Conservation (phyloP, 2,113 vertebrate genomes). For the Todiramphus chloris region DNA sequence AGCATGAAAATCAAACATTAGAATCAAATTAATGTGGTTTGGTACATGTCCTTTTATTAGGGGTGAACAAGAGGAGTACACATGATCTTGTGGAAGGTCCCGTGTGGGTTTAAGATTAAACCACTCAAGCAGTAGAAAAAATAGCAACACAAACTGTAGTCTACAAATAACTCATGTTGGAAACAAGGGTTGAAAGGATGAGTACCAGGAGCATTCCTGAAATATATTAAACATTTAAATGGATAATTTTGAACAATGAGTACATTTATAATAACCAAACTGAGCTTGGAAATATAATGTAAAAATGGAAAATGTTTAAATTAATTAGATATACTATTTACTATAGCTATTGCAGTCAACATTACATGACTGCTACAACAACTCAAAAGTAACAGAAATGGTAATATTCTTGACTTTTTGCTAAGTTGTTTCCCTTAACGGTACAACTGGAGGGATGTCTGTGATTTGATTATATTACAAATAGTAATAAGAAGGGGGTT, state of each 20-base stretch:
- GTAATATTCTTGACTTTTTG: not conserved
- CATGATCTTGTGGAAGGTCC: not conserved
- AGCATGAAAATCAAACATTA: not conserved
- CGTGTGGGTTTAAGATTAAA: not conserved
- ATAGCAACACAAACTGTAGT: not conserved
- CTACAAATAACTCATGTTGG: not conserved
- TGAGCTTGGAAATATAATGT: not conserved
- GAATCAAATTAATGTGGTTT: not conserved
- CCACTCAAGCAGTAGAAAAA: not conserved
- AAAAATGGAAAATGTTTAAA: not conserved
- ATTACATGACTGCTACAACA: not conserved
- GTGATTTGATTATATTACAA: not conserved
- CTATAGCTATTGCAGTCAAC: not conserved
- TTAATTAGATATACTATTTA: not conserved
- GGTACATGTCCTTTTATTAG: not conserved
- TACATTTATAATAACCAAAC: not conserved
- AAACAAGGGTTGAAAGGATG: not conserved
- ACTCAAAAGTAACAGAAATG: not conserved
- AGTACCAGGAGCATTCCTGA: not conserved
- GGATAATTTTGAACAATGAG: not conserved
- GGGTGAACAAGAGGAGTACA: not conserved
- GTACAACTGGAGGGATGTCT: not conserved
- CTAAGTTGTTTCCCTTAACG: not conserved
- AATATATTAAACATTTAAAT: not conserved
- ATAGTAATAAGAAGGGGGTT: not conserved